Evolutionary conservation across 2,113 vertebrate species (phyloP), one percentile per base, ranked within the genome.

Genomic region (Microtus pennsylvanicus): DNA sequence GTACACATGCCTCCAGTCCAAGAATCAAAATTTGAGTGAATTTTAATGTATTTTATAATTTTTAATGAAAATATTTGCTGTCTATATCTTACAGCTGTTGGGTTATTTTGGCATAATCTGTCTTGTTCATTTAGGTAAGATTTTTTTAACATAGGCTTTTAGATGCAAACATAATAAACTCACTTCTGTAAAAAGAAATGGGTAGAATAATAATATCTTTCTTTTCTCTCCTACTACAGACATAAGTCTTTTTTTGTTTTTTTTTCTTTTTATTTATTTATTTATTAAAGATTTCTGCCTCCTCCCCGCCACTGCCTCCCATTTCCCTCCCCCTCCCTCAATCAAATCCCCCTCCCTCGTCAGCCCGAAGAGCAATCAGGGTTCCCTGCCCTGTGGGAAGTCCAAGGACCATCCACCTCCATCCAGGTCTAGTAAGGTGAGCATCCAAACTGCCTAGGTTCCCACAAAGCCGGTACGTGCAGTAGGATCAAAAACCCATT

Each of bases 31-130:
- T 38, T 50, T 52, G 19, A 50, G 45, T 75, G 38, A 81, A 12
- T 82, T 87, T 87, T 33, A 88, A 45, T 24, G 89, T 28, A 86
- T 55, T 65, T 92, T 70, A 55, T 22, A 11, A 45, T 52, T 87
- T 81, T 95, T 78, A 87, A 77, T 72, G 3, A 94, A 92, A 95
- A 85, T 85, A 45, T 11, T 85, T 85, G 16, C 45, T 24, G 26
- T 30, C 91, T 75, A 63, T 22, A 12, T 87, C 55, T 86, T 63
- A 17, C 13, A 75, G 24, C 76, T 87, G 9, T 33, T 65, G 47
- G 33, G 16, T 42, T 58, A 89, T 92, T 75, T 63, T 45, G 61
- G 45, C 16, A 63, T 55, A 75, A 83, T 72, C 55, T 69, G 0
- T 80, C 65, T 89, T 96, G 35, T 52, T n/a, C 14, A 70, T 65